Base-by-base conservation (phyloP, 2,113 vertebrate genomes). In the Phoxinus phoxinus region DNA sequence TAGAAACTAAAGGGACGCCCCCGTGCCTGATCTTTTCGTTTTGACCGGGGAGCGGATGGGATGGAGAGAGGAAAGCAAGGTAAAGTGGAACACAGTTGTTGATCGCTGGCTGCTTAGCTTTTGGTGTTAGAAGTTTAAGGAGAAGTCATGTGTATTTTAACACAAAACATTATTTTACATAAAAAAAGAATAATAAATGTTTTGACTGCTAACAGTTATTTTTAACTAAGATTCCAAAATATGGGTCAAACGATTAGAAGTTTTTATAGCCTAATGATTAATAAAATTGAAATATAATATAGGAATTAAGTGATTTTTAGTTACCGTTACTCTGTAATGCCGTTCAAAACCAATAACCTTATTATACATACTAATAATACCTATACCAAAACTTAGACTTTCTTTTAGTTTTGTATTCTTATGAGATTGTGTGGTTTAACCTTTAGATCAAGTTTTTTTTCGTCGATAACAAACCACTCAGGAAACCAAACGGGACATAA, bases 381-480 rank as follows among this genome's bases (percentile, higher is more conserved):
- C 4, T n/a, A n/a, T n/a, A 30, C 41, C 27, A 75, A 48, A 9
- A 23, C 32, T 9, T 19, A 69, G 17, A 21, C 27, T 80, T 13
- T 25, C 12, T 19, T 30, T 76, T 51, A 77, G 2, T 27, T 84
- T 32, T 63, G 19, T 3, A 48, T 44, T 51, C 41, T 32, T 76
- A 51, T 85, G 8, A 53, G 46, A 79, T 44, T 71, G 32, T 9
- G 71, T 77, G 46, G 25, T 73, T 77, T 77, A 75, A 67, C 58
- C 11, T 13, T 35, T 17, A 32, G 71, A 67, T 84, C 30, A 5
- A 19, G 59, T 3, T 48, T 23, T 56, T 87, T 93, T 91, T 85
- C 85, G 91, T 84, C 86, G 86, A 89, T 90, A 91, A 91, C 59
- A 85, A 87, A 91, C 91, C 89, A 80, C 91, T 93, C 92, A 93